phyloP scores from a whole-genome alignment of 1,140 invertebrate species.

The Lethrus apterus region DNA sequence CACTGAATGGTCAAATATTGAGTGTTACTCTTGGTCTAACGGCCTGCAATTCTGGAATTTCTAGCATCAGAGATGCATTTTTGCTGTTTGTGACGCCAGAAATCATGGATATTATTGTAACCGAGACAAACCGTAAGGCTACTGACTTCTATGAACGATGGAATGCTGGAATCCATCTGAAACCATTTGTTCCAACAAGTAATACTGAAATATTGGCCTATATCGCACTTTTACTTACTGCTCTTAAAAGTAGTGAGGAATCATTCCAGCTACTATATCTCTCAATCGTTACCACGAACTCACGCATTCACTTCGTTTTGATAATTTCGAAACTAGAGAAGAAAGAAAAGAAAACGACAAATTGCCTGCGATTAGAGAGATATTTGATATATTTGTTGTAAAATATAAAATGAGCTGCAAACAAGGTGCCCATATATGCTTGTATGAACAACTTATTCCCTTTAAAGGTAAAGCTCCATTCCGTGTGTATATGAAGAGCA shows the following conservation, averaged over 20 bases:
- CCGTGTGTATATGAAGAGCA: constrained; percentile 30
- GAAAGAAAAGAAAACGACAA: constrained; percentile 20
- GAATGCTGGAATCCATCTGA: background rate
- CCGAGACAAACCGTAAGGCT: constrained; percentile 5
- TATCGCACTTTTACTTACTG: constrained; percentile 1
- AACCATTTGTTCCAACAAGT: background rate
- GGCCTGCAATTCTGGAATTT: background rate
- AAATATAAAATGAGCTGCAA: constrained; percentile 32
- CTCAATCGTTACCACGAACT: constrained; percentile 19
- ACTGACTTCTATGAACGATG: background rate
- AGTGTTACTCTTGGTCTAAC: background rate
- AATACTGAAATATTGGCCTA: background rate
- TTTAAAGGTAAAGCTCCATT: constrained; percentile 25
- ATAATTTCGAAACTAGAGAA: constrained; percentile 25
- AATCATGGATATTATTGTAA: constrained; percentile 7
- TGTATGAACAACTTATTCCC: constrained; percentile 24
- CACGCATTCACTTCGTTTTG: constrained; percentile 12
- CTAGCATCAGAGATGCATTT: constrained; percentile 1
- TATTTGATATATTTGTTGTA: constrained; percentile 15
- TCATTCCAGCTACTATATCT: constrained; percentile 16
- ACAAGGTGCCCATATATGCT: constrained; percentile 18
- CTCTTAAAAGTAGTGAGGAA: constrained; percentile 2
- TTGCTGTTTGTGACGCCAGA: background rate
- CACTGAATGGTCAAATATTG: constrained; percentile 3
- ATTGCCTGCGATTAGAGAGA: constrained; percentile 5